phyloP scores from a whole-genome alignment of 37 sponge, comb jelly and placozoan genomes.

The Agelas oroides region DNA sequence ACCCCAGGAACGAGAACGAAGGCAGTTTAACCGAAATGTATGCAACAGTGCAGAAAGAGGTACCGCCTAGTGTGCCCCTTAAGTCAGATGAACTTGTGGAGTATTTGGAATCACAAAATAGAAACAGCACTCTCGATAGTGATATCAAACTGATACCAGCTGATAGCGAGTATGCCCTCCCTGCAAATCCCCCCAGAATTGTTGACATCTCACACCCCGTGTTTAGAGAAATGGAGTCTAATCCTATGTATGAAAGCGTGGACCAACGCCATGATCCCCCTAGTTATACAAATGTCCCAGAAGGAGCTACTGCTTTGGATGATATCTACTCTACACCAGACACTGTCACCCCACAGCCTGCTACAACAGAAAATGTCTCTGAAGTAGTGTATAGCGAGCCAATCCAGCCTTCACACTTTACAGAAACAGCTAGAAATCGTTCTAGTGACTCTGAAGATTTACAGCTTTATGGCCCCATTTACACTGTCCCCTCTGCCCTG shows the following conservation, averaged over 20 bases:
- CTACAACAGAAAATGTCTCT: not conserved
- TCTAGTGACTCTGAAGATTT: not conserved
- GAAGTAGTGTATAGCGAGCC: not conserved
- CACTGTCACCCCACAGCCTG: not conserved
- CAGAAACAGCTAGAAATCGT: not conserved
- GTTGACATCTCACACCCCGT: not conserved
- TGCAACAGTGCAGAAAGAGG: too few species aligned
- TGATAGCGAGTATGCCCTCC: too few species aligned
- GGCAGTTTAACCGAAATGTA: too few species aligned
- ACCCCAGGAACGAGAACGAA: too few species aligned
- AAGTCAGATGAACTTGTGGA: too few species aligned
- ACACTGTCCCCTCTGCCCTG: conserved; percentile 13
- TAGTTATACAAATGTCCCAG: not conserved
- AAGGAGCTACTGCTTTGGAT: not conserved
- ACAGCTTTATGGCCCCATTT: conserved; percentile 5
- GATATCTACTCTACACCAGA: not conserved
- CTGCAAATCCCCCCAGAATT: not conserved
- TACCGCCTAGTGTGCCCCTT: too few species aligned
- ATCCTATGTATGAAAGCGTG: not conserved
- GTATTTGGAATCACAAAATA: too few species aligned
- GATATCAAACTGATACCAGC: too few species aligned
- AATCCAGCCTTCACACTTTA: not conserved
- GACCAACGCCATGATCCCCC: not conserved
- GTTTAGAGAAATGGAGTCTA: not conserved
- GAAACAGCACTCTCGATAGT: too few species aligned